Percentiles rank a stretch among this genome's conserved stretches.
phyloP scores from a whole-genome alignment of 2,888 invertebrate species.

The Spilarctia lutea region DNA sequence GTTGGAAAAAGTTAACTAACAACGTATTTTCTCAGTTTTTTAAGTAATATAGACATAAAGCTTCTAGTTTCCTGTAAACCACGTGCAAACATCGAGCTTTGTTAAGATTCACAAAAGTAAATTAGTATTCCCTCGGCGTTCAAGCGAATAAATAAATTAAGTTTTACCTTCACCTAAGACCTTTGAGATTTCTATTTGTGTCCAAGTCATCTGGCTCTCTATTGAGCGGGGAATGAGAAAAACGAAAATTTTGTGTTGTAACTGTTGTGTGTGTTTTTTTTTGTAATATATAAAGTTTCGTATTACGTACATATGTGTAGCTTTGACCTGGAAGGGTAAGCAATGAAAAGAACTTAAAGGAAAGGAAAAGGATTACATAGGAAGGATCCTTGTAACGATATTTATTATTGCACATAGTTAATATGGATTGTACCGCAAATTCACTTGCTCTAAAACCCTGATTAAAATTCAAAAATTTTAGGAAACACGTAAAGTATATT shows the following conservation, averaged over 20 bases:
- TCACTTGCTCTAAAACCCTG: background rate
- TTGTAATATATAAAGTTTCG: background rate
- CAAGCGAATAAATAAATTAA: conserved; percentile 42
- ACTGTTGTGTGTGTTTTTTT: background rate
- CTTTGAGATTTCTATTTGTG: conserved; percentile 44
- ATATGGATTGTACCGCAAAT: too few species aligned
- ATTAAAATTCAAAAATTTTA: background rate
- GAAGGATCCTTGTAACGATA: background rate
- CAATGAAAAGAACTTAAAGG: accelerated
- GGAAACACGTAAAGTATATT: background rate
- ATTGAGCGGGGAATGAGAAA: conserved; percentile 31
- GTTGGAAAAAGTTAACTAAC: background rate
- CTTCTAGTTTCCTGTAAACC: conserved; percentile 22
- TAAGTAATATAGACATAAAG: background rate
- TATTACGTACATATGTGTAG: background rate
- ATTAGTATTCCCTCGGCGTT: conserved; percentile 41
- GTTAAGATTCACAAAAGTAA: conserved; percentile 19
- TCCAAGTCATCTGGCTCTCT: conserved; percentile 20
- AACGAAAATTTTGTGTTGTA: conserved; percentile 20
- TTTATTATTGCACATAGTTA: background rate
- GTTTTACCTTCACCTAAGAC: conserved; percentile 38
- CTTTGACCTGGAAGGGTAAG: background rate
- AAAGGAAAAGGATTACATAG: too few species aligned
- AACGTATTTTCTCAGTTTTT: background rate
- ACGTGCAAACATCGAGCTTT: background rate